Conservation (phyloP, 2,797 vertebrate species). For the Lemur catta region DNA sequence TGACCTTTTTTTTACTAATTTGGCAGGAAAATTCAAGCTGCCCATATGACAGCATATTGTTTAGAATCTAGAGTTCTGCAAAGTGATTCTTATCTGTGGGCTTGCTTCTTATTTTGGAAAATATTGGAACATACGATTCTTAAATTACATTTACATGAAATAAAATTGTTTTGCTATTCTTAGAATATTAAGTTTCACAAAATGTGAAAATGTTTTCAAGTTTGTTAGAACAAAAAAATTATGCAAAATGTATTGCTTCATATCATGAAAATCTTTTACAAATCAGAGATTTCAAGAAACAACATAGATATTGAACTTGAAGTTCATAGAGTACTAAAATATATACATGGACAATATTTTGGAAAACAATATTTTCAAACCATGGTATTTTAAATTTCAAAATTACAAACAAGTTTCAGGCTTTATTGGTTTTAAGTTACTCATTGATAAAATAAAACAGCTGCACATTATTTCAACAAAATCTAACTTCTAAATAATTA, state of each 20-base stretch:
- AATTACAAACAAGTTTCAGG: background rate
- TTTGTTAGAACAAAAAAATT: background rate
- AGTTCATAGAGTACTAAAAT: background rate
- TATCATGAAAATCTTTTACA: background rate
- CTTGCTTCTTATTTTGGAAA: constrained; percentile 34
- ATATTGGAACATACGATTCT: background rate
- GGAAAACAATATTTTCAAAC: constrained; percentile 33
- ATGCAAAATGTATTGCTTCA: background rate
- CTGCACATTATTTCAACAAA: background rate
- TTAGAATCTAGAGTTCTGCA: background rate
- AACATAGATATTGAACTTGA: background rate
- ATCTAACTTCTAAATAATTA: background rate
- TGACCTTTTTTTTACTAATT: background rate
- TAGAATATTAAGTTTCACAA: constrained; percentile 10
- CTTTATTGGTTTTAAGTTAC: background rate
- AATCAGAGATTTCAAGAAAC: background rate
- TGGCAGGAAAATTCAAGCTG: constrained; percentile 28
- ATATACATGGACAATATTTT: background rate
- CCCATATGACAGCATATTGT: background rate
- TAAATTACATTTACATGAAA: background rate
- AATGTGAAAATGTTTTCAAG: constrained; percentile 1
- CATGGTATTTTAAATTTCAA: constrained; percentile 9
- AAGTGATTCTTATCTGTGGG: background rate
- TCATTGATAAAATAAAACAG: background rate
- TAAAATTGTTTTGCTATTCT: constrained; percentile 26